phyloP scores from a whole-genome alignment of 2,797 vertebrate genomes.

The Eptatretus atami region DNA sequence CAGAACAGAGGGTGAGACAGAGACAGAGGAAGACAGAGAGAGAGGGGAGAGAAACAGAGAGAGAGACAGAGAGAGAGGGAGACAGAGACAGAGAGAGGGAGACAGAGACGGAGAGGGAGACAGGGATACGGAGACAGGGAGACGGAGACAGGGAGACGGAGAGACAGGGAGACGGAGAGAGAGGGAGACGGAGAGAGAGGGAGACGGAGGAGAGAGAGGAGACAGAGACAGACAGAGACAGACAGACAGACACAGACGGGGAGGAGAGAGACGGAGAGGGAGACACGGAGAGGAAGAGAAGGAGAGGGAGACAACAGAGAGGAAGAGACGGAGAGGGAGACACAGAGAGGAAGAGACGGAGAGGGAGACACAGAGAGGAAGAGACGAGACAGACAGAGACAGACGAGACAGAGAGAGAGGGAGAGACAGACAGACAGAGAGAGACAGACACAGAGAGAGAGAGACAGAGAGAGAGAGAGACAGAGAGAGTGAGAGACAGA shows the following conservation, averaged over 20 bases:
- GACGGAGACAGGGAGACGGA: too few relatives aligned
- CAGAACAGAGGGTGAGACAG: slow-evolving; percentile 64
- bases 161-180: not conserved
- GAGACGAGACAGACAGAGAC: not conserved
- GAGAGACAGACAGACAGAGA: slow-evolving; percentile 2
- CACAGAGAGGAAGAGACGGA: not conserved
- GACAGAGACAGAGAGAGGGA: not conserved
- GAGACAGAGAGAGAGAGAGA: not conserved
- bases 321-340: not conserved
- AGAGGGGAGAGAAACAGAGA: slow-evolving; percentile 77
- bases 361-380: not conserved
- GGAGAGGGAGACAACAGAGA: too few relatives aligned
- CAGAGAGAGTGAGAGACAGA: not conserved
- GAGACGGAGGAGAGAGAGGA: not conserved
- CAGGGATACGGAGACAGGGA: not conserved
- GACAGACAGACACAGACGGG: not conserved
- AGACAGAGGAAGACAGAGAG: slow-evolving; percentile 92
- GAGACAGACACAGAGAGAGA: not conserved
- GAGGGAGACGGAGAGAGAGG: not conserved
- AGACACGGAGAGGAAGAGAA: too few relatives aligned
- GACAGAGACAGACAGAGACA: not conserved
- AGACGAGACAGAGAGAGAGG: not conserved
- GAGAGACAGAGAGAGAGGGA: slow-evolving; percentile 17
- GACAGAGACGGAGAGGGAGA: not conserved
- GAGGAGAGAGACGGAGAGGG: not conserved